Conservation (phyloP, 1,140 invertebrate genomes). For the Onthophagus taurus region DNA sequence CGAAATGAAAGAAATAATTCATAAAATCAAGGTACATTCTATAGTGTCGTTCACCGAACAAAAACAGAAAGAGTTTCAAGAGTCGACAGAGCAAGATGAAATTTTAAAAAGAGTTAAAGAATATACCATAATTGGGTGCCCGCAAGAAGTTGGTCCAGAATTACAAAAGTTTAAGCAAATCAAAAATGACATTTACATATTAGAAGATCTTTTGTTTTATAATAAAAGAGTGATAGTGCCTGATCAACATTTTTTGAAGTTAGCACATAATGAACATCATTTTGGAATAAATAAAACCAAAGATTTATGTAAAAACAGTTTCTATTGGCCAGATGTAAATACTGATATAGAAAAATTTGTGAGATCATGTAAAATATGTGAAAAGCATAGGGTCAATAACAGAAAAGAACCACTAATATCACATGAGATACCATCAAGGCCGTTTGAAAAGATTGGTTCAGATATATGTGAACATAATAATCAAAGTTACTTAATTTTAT, state of each 20-base stretch:
- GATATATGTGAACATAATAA: not conserved
- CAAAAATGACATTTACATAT: too few relatives aligned
- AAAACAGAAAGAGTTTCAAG: conserved; percentile 1
- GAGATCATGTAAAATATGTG: not conserved
- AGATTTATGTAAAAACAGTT: conserved; percentile 17
- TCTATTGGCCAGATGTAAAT: conserved; percentile 30
- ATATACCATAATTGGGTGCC: too few relatives aligned
- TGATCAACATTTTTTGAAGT: too few relatives aligned
- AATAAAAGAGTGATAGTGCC: too few relatives aligned
- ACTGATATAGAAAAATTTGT: conserved; percentile 18
- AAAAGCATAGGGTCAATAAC: conserved; percentile 1
- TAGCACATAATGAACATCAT: not conserved
- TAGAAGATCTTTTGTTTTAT: too few relatives aligned
- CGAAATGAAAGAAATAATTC: conserved; percentile 1
- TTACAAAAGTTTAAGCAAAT: too few relatives aligned
- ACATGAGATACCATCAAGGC: not conserved
- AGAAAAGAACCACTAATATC: conserved; percentile 2
- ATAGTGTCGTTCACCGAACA: not conserved
- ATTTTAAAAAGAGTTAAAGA: not conserved
- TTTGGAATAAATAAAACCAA: conserved; percentile 24
- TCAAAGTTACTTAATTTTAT: not conserved
- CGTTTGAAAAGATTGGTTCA: not conserved
- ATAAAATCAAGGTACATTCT: not conserved
- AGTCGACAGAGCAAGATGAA: not conserved
- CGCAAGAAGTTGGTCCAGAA: too few relatives aligned